phyloP scores from a whole-genome alignment of 1,140 invertebrate genomes.

The Sitobion miscanthi region DNA sequence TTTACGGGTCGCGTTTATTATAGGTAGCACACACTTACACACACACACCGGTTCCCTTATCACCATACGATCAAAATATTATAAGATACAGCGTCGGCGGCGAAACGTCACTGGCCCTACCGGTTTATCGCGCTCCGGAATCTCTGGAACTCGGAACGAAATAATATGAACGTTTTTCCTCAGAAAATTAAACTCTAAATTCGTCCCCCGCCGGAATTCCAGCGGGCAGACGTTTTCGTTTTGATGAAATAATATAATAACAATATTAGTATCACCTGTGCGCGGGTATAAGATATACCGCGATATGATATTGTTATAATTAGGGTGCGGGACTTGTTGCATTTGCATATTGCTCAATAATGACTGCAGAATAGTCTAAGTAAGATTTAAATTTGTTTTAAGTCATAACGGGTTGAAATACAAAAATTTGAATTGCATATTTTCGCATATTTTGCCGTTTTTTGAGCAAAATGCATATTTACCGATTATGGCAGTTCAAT shows the following conservation, averaged over 20 bases:
- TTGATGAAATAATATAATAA: neutral
- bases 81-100: neutral
- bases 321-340: no score
- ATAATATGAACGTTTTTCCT: neutral
- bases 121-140: conserved; percentile 46
- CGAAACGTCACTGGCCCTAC: conserved; percentile 22
- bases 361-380: no score
- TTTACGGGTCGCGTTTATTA: neutral
- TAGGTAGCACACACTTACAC: neutral
- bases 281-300: neutral
- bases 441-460: no score
- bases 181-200: neutral
- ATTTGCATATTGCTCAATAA: no score
- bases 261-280: neutral
- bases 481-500: no score
- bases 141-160: conserved; percentile 37
- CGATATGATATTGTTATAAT: neutral
- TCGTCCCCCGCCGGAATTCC: neutral
- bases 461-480: no score
- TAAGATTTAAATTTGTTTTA: no score
- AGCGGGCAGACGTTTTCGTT: neutral
- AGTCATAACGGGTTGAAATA: no score
- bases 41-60: conserved; percentile 25
- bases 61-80: conserved; percentile 6
- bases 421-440: no score